These are phyloP conservation scores for Drosophila siamana DNA, from an alignment of 2,888 invertebrate species.

Conservation along the genomic window DNA sequence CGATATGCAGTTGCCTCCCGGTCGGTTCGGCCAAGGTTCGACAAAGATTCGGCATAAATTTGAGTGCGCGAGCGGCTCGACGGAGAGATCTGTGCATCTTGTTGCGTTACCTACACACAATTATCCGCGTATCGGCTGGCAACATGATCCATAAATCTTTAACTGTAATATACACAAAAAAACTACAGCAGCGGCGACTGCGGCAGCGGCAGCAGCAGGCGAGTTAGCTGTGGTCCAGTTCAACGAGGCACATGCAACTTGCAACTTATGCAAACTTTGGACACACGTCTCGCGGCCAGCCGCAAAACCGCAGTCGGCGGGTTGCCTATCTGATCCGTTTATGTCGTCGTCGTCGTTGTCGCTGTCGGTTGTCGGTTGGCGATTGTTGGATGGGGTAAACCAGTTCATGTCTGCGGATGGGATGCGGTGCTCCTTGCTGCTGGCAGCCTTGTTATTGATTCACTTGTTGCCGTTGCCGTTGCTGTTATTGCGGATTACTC, in stretches of 20 bases:
- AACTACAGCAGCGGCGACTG: no score
- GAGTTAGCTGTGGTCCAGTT: constrained; percentile 3
- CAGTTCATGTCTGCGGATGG: constrained; percentile 60
- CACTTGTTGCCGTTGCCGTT: constrained; percentile 46
- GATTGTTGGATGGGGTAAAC: constrained; percentile 49
- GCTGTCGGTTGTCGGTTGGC: not conserved
- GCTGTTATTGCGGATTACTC: constrained; percentile 34
- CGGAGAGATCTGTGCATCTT: constrained; percentile 17
- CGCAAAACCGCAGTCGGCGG: constrained; percentile 25
- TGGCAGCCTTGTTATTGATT: constrained; percentile 27
- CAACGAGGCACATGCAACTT: constrained; percentile 28
- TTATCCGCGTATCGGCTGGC: constrained; percentile 68
- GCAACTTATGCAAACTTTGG: constrained; percentile 72
- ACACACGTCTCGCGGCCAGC: constrained; percentile 63
- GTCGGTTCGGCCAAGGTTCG: not conserved
- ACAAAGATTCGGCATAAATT: constrained; percentile 45
- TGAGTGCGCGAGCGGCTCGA: constrained; percentile 30
- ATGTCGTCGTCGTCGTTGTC: constrained; percentile 60
- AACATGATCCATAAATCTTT: constrained; percentile 76
- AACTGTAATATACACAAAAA: constrained; percentile 62
- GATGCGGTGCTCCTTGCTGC: constrained; percentile 8
- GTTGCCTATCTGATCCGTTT: constrained; percentile 61
- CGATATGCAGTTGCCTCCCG: constrained; percentile 39
- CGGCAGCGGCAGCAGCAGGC: constrained; percentile 5
- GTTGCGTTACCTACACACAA: constrained; percentile 71